Evolutionary conservation across 2,888 invertebrate genomes (phyloP).

Genomic region (Deilephila porcellus): DNA sequence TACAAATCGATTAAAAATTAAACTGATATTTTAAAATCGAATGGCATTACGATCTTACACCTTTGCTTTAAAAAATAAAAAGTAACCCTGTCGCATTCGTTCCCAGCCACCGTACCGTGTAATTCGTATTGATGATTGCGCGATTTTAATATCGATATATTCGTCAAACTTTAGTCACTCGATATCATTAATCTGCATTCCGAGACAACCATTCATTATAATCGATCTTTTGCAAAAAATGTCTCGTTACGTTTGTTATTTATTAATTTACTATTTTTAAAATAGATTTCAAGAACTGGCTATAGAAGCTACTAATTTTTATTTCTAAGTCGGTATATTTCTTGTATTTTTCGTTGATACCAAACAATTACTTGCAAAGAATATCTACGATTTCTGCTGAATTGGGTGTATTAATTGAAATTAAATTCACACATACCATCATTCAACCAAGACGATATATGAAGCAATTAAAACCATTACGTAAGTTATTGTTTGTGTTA

Average conservation of each 20-base stretch:
- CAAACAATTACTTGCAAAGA: too few relatives aligned
- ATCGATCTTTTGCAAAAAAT: slow-evolving; percentile 38
- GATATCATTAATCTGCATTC: slow-evolving; percentile 58
- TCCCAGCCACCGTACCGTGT: slow-evolving; percentile 65
- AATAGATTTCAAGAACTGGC: slow-evolving; percentile 32
- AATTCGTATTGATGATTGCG: slow-evolving; percentile 77
- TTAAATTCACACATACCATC: too few relatives aligned
- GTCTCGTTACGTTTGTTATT: slow-evolving; percentile 29
- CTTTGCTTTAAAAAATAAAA: slow-evolving; percentile 1
- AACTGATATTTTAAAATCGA: neutral
- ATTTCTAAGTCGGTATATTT: neutral
- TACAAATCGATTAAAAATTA: neutral
- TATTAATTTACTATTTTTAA: slow-evolving; percentile 33
- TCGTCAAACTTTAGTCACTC: slow-evolving; percentile 45
- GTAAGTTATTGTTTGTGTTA: too few relatives aligned
- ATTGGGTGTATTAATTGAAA: too few relatives aligned
- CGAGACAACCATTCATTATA: slow-evolving; percentile 45
- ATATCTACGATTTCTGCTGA: too few relatives aligned
- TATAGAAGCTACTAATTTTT: slow-evolving; percentile 38
- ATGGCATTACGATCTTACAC: neutral
- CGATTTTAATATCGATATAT: slow-evolving; percentile 60
- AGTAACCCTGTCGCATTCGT: slow-evolving; percentile 23
- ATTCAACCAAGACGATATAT: too few relatives aligned
- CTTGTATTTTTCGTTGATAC: neutral
- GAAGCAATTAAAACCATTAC: too few relatives aligned